Base-by-base conservation (phyloP, 2,888 invertebrate species). In the Caenorhabditis sp. region DNA sequence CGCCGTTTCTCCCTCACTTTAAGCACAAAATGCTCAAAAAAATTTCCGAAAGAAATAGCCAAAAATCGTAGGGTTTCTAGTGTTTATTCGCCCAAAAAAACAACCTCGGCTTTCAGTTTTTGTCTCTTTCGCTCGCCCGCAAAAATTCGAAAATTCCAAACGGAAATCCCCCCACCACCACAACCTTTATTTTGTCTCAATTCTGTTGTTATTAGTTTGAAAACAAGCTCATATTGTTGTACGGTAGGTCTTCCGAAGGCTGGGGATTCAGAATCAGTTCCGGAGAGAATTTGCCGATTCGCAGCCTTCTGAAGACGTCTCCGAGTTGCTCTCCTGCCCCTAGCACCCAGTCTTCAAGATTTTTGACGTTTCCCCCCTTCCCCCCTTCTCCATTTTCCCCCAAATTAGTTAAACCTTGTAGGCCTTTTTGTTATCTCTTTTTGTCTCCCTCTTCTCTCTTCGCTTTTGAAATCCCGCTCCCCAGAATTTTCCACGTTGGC, bases 181-280 rank as follows among this genome's bases (percentile, higher is more conserved):
- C 28, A 4, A 9, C 8, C 22, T 60, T 1, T 60, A 60, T 47
- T 47, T 47, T 47, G 47, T 47, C 51, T 51, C 51, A 26, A 37
- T 32, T 28, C 62, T 61, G 78, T 79, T 79, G 78, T 79, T 79
- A 79, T 71, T 79, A 79, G 77, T 80, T 80, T 72, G 40, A 72
- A 72, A 80, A 68, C 60, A 65, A 64, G 44, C 64, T 67, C 24
- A 53, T 72, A 37, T 72, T 80, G 72, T 80, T 72, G 68, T 80
- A 56, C 56, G 56, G 24, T 62, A 62, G 61, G 61, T 62, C n/a
- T 62, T 13, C 24, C 1, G 47, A 47, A 20, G n/a, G 15, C 60
- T 8, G 9, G 22, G 22, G 18, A 60, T 9, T 60, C 40, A n/a
- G 35, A 32, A 26, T 40, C 20, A 4, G 8, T 24, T 62, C 18